Evolutionary conservation across 2,113 vertebrate species (phyloP).

Genomic region (Phyllostomus hastatus): DNA sequence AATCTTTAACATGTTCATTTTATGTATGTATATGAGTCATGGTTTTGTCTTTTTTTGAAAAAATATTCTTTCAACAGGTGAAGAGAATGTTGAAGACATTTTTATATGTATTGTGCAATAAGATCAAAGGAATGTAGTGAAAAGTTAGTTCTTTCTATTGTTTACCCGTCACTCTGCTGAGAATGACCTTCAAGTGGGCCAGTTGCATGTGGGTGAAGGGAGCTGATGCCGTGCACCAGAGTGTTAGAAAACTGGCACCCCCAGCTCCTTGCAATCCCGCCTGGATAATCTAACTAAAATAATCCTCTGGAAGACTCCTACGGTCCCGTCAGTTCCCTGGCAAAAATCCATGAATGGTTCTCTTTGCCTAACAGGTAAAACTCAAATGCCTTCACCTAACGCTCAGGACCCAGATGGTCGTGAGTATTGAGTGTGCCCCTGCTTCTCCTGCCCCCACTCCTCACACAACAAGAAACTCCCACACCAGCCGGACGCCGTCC

Average conservation of each 20-base stretch:
- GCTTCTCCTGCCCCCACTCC: background rate
- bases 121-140: background rate
- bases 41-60: background rate
- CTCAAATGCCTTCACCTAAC: background rate
- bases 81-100: background rate
- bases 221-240: background rate
- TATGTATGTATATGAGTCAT: background rate
- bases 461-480: background rate
- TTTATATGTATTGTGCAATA: background rate
- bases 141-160: background rate
- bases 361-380: background rate
- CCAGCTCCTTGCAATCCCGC: background rate
- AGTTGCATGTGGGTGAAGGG: background rate
- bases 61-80: background rate
- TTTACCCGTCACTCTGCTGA: background rate
- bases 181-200: background rate
- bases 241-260: background rate
- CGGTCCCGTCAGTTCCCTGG: background rate
- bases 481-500: background rate
- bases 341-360: background rate
- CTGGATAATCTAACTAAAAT: background rate
- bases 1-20: background rate
- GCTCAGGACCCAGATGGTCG: background rate
- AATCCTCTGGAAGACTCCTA: background rate
- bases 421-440: background rate